Evolutionary conservation across 2,888 invertebrate genomes (phyloP), one percentile per base, ranked within the genome.

Genomic region (Latheticus oryzae): DNA sequence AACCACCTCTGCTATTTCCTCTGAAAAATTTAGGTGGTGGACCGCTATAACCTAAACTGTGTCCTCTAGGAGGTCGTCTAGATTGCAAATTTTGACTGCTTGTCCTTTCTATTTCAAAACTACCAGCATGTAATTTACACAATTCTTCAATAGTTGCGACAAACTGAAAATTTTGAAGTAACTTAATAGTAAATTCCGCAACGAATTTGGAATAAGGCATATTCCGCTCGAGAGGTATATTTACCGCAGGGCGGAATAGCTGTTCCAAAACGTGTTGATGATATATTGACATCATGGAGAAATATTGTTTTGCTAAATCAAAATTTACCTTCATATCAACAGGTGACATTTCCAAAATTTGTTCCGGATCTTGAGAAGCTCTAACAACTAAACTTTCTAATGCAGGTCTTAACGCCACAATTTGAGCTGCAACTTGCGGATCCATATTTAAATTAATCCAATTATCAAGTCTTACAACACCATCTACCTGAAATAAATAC

Each of bases 381-480:
- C 88, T 80, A 4, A 93, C 86, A 2, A 97, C 88, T 1, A 97
- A 81, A 62, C 87, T 84, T 79, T 98, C 97, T 3, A 98, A 74
- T 1, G 93, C 93, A 0, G 97, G 96, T 17, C 97, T 85, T 3
- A 99, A 80, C 1, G 95, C 91, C 0, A 92, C 87, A 47, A 98
- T 85, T 21, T 88, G 83, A 0, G 95, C 89, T 0, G 97, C 98
- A 4, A 87, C 77, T 23, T 82, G 76, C 0, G 91, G 87, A 51
- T 89, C 83, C 87, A 97, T 95, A 7, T 90, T 85, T 56, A 98
- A 83, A 78, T 93, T 95, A 37, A 98, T 85, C 97, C 97, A 97
- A 76, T 93, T 93, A 79, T 98, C 98, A 1, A 98, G 78, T 0
- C 90, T 85, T 1, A 97, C 87, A 13, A 89, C 79, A 40, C 86